A percentile compares a stretch with the other conserved stretches of the same genome.
phyloP scores from a whole-genome alignment of 2,888 invertebrate genomes.

The Anorthoa munda region DNA sequence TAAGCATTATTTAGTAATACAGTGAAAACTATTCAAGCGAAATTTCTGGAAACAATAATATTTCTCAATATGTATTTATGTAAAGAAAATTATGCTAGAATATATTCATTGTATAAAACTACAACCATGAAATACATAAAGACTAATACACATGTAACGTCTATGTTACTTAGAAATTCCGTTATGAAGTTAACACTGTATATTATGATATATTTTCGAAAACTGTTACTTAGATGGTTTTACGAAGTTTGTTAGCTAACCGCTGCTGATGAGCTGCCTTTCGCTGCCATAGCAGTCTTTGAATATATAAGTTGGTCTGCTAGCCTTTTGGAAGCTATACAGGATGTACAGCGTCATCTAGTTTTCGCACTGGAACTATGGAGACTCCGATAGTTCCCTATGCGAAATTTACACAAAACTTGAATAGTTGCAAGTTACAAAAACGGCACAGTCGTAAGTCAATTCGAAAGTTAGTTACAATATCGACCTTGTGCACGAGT shows the following conservation, averaged over 20 bases:
- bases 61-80: background rate
- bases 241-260: no score
- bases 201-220: background rate
- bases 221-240: no score
- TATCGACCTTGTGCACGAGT: background rate
- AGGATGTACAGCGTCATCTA: background rate
- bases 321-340: background rate
- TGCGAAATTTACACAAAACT: background rate
- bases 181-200: slow-evolving; percentile 2
- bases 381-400: background rate
- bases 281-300: no score
- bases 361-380: background rate
- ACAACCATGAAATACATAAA: slow-evolving; percentile 1
- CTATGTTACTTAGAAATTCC: background rate
- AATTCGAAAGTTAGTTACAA: background rate
- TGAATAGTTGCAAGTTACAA: background rate
- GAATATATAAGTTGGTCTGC: no score
- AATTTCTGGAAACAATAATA: background rate
- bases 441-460: background rate
- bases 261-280: slow-evolving; percentile 1
- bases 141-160: background rate
- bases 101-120: slow-evolving; percentile 7
- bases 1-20: background rate
- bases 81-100: background rate
- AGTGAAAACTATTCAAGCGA: background rate